Base-by-base conservation (phyloP, 2,113 vertebrate species). In the Amblyopsis rosae region DNA sequence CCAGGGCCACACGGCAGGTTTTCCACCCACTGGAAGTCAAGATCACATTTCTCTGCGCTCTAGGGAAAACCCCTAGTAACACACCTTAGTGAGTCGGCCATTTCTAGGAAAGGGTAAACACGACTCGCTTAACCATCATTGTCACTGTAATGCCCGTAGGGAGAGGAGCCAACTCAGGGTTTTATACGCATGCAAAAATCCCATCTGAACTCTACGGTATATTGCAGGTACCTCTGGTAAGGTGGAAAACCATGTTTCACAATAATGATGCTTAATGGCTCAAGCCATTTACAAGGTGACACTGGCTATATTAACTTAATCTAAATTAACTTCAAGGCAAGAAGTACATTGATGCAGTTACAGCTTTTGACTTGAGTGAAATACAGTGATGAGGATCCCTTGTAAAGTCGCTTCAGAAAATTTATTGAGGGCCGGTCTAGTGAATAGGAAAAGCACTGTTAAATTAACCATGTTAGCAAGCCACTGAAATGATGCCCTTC, bases 41-140 rank as follows among this genome's bases (percentile, higher is more conserved):
- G 48, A 66, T 79, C 19, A 61, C 60, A 67, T 57, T 66, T 67
- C 57, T 76, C 35, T n/a, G 60, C 45, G 62, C 72, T 73, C 64
- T 26, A 26, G 26, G 26, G 26, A 26, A 26, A 26, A 26, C 26
- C 26, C 2, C 26, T 26, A 26, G 26, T 26, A 26, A 26, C 26
- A 26, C 26, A 26, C 26, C 26, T 26, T 26, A 26, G 26, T 26
- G 26, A 26, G 26, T 26, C 2, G 26, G 26, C 26, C 26, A 26
- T 26, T 26, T 26, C 26, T 26, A 26, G 26, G 26, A 26, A 26
- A 26, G 26, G 26, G 26, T 26, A 26, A 26, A 26, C 26, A 2
- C 26, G 26, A 26, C 26, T 2, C 26, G 26, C 26, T 26, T 26
- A 26, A 26, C 26, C 26, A 69, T 69, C 55, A 72, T 74, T 11